phyloP scores from a whole-genome alignment of 2,888 invertebrate genomes.

The Eupeodes latifasciatus region DNA sequence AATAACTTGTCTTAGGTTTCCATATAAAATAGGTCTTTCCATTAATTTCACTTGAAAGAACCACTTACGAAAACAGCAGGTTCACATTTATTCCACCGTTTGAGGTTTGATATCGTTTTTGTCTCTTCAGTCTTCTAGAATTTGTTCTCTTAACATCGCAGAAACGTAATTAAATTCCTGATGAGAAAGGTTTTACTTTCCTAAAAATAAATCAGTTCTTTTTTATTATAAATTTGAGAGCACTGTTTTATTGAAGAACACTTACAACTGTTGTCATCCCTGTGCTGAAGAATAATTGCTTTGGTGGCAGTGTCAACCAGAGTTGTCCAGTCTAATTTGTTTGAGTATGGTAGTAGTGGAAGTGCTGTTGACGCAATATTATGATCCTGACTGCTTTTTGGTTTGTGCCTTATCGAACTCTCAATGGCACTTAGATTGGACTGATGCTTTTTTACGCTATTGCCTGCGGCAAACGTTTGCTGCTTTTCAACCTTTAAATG shows the following conservation, averaged over 20 bases:
- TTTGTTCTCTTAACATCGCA: background rate
- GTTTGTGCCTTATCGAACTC: conserved; percentile 18
- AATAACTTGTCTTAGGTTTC: conserved; percentile 44
- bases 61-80: background rate
- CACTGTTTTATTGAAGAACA: background rate
- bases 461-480: conserved; percentile 61
- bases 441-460: conserved; percentile 18
- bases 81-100: background rate
- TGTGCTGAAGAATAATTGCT: conserved; percentile 85
- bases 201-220: background rate
- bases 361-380: conserved; percentile 83
- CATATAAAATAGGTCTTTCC: background rate
- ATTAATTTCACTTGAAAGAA: conserved; percentile 31
- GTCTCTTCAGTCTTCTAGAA: conserved; percentile 4
- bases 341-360: conserved; percentile 87
- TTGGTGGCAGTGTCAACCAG: conserved; percentile 92
- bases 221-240: background rate
- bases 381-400: conserved; percentile 64
- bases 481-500: conserved; percentile 78
- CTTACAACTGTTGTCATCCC: conserved; percentile 58
- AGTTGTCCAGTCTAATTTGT: conserved; percentile 91
- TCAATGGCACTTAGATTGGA: conserved; percentile 76
- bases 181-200: conserved; percentile 4
- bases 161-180: conserved; percentile 34
- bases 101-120: background rate